A percentile compares a stretch with the other conserved stretches of the same genome.
Evolutionary conservation across 2,888 invertebrate genomes (phyloP).

Genomic region (Artemia sp.): DNA sequence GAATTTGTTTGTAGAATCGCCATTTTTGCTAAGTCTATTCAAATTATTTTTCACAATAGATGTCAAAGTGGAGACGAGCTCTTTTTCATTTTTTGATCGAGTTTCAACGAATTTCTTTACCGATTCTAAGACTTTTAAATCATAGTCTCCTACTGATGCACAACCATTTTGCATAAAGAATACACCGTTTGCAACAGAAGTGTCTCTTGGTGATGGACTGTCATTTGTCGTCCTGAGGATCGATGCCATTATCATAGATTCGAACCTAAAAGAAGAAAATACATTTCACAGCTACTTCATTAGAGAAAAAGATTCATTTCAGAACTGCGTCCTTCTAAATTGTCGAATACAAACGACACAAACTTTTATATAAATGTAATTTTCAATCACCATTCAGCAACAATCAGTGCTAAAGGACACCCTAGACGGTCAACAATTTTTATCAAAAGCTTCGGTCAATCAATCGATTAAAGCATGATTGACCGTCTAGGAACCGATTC

Average conservation of each 20-base stretch:
- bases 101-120: background rate
- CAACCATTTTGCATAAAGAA: conserved; percentile 9
- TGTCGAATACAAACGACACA: no score
- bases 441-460: no score
- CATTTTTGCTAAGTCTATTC: background rate
- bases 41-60: conserved; percentile 9
- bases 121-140: conserved; percentile 4
- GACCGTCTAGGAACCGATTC: no score
- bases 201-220: conserved; percentile 8
- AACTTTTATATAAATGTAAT: no score
- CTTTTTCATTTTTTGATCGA: background rate
- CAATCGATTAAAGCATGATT: no score
- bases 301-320: no score
- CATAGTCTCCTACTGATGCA: background rate
- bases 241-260: background rate
- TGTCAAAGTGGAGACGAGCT: background rate
- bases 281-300: no score
- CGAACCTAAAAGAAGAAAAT: no score
- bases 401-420: no score
- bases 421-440: no score
- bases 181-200: conserved; percentile 2
- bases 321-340: no score
- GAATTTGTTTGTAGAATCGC: background rate
- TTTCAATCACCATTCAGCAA: no score
- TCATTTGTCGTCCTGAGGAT: background rate